Percentiles rank a stretch among this genome's conserved stretches.
Evolutionary conservation across 2,113 vertebrate genomes (phyloP).

Genomic region (Bufo bufo): DNA sequence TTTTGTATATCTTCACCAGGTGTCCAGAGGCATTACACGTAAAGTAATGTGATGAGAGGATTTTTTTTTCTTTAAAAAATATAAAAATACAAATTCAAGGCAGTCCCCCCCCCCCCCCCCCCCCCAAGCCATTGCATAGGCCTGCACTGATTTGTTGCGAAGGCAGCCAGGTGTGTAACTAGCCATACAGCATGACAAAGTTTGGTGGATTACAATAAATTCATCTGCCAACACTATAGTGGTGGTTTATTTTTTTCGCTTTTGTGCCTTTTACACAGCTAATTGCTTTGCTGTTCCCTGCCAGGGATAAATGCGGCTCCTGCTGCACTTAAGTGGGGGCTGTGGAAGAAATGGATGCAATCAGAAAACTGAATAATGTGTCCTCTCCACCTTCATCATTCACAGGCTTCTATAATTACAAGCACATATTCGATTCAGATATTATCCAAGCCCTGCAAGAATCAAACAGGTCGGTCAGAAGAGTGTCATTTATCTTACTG

Average conservation of each 20-base stretch:
- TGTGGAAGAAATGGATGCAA: constrained; percentile 52
- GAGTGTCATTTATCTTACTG: constrained; percentile 50
- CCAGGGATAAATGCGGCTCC: constrained; percentile 51
- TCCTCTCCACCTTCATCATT: constrained; percentile 58
- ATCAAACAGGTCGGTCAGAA: constrained; percentile 47
- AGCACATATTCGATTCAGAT: constrained; percentile 56
- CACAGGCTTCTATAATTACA: constrained; percentile 53
- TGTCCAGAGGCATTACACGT: too few species aligned
- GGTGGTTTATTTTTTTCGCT: constrained; percentile 17
- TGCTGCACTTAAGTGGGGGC: constrained; percentile 52
- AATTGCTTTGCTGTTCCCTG: constrained; percentile 54
- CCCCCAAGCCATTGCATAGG: neutral
- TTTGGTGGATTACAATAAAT: constrained; percentile 4
- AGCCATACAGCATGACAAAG: neutral
- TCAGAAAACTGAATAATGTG: constrained; percentile 57
- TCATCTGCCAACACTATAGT: neutral
- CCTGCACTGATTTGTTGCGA: neutral
- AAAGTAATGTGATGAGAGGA: too few species aligned
- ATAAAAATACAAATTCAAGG: too few species aligned
- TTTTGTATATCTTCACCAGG: too few species aligned
- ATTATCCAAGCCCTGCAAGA: constrained; percentile 34
- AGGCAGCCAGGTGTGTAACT: neutral
- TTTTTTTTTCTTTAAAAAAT: too few species aligned
- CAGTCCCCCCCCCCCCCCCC: neutral
- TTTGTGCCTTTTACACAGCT: constrained; percentile 38